phyloP scores from a whole-genome alignment of 1,140 invertebrate genomes.

The Pteromalus puparum region DNA sequence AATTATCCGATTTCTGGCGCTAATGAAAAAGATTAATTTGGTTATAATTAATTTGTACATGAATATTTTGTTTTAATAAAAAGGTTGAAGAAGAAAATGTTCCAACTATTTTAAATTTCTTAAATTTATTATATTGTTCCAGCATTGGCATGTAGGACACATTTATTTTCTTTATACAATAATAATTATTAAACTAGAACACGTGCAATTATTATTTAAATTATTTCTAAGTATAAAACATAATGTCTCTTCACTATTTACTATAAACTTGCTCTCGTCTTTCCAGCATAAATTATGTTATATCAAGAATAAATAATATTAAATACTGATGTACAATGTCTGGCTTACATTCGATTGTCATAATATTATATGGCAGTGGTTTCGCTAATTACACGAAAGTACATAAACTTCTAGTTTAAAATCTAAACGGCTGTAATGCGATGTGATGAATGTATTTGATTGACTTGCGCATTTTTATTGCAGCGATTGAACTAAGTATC shows the following conservation, averaged over 20 bases:
- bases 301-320: constrained; percentile 73
- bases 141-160: constrained; percentile 18
- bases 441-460: constrained; percentile 38
- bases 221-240: constrained; percentile 71
- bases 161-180: constrained; percentile 42
- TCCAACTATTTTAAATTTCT: not conserved
- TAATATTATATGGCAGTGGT: constrained; percentile 69
- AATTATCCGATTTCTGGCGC: not conserved
- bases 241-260: constrained; percentile 62
- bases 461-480: constrained; percentile 28
- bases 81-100: no score
- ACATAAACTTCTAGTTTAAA: constrained; percentile 19
- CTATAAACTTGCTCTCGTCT: constrained; percentile 53
- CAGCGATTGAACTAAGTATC: constrained; percentile 29
- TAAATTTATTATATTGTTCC: constrained; percentile 23
- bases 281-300: constrained; percentile 65
- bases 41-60: no score
- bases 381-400: constrained; percentile 61
- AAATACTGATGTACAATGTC: constrained; percentile 75
- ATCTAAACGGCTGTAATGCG: constrained; percentile 26
- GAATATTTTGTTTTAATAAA: no score
- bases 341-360: constrained; percentile 61
- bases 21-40: not conserved
- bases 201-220: constrained; percentile 59
- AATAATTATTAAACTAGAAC: constrained; percentile 35